Evolutionary conservation across 92 coral and sea anemone species (phyloP), one percentile per base, ranked within the genome.

Genomic region (Micromussa lordhowensis): DNA sequence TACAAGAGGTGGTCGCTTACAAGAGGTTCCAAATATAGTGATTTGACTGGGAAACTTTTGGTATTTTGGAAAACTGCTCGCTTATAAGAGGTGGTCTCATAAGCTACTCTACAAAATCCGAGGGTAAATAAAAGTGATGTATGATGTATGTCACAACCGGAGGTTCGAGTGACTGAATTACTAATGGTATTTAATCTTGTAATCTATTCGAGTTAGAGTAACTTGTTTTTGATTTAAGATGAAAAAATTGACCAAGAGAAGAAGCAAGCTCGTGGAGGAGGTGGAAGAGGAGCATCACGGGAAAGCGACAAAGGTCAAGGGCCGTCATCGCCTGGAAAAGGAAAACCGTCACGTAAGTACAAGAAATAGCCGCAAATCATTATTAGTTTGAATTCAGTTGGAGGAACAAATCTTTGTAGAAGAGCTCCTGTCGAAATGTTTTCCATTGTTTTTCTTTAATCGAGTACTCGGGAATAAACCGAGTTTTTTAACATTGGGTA

Each of bases 201-300:
- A 24, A 61, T 3, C 15, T 26, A 66, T 28, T 12, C 18, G 1
- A 10, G 0, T 66, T 28, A 28, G 26, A 66, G 26, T 34, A 66
- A 18, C 26, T 66, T 21, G 29, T 63, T 14, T 21, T 24, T 63
- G 0, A 28, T 77, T 28, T 10, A 14, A 51, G 57, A 26, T 8
- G 81, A 51, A 38, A 77, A 51, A 28, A 0, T 77, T 29, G 28
- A 77, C 35, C n/a, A 77, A 49, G 63, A n/a, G 22, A 24, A 30
- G 19, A 66, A 66, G 16, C 38, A 78, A 77, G 66, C 59, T 77
- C 35, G 29, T 10, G 31, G 19, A 26, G 64, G 81, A 31, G 16
- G 66, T 3, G 68, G 40, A 44, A 28, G 66, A 51, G 82, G 38
- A 53, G 66, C 82, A 78, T 54, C 82, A 78, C 66, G 30, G 63